Evolutionary conservation across 2,113 vertebrate species (phyloP).

Genomic region (Oxyruncus cristatus): DNA sequence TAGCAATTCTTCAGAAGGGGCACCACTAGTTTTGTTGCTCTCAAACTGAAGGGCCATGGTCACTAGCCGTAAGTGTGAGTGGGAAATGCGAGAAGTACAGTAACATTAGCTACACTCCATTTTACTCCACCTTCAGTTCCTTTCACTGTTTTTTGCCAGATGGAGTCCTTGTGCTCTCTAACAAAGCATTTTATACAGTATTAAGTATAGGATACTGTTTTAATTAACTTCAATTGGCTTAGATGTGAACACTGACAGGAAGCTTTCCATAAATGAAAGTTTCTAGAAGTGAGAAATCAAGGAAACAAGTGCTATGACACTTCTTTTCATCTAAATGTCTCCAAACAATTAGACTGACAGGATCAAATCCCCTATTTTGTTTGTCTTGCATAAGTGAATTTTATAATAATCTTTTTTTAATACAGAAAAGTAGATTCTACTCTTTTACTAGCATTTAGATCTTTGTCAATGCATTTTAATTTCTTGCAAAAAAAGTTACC

Average conservation of each 20-base stretch:
- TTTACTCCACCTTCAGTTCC: background rate
- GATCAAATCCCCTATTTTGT: background rate
- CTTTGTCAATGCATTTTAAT: background rate
- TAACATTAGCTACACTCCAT: background rate
- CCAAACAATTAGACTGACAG: background rate
- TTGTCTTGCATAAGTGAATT: background rate
- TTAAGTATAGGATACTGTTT: background rate
- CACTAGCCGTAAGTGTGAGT: background rate
- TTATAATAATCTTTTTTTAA: background rate
- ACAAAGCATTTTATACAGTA: background rate
- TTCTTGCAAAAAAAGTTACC: conserved; percentile 11
- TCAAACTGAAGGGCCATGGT: background rate
- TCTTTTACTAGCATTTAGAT: background rate
- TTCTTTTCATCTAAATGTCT: background rate
- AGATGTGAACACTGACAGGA: background rate
- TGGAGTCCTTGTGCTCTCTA: background rate
- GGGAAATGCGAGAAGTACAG: background rate
- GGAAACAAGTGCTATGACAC: background rate
- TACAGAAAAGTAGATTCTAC: background rate
- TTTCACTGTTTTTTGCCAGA: background rate
- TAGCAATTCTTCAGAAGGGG: background rate
- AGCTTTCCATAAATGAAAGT: background rate
- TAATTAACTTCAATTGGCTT: background rate
- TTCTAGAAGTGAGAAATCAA: background rate
- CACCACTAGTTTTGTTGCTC: background rate